Evolutionary conservation across 1,140 invertebrate species (phyloP).

Genomic region (Neodiprion fabricii): DNA sequence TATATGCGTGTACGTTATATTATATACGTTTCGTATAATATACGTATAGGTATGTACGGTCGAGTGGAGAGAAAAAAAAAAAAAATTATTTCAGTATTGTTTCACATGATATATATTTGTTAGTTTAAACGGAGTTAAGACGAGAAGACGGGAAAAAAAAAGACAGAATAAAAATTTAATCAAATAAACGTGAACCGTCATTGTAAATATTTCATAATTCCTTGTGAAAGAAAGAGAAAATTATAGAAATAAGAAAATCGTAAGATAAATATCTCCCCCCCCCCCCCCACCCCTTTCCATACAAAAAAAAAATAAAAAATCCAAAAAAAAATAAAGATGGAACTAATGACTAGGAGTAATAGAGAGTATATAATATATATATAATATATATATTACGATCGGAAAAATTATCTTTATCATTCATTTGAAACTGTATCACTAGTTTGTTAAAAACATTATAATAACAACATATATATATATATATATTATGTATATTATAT

Average conservation of each 20-base stretch:
- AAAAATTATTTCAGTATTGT: too few species aligned
- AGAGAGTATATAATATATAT: slow-evolving; percentile 24
- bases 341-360: slow-evolving; percentile 32
- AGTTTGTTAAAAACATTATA: slow-evolving; percentile 52
- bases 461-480: not conserved
- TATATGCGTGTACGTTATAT: too few species aligned
- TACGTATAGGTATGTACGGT: too few species aligned
- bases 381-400: slow-evolving; percentile 18
- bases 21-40: too few species aligned
- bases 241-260: not conserved
- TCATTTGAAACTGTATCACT: slow-evolving; percentile 55
- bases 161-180: too few species aligned
- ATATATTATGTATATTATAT: not conserved
- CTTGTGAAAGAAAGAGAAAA: slow-evolving; percentile 24
- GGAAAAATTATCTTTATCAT: slow-evolving; percentile 37
- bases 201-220: slow-evolving; percentile 46
- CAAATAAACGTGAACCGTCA: slow-evolving; percentile 4
- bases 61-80: too few species aligned
- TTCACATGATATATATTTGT: too few species aligned
- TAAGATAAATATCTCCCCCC: not conserved
- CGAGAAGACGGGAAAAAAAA: not conserved
- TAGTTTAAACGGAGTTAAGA: not conserved
- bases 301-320: not conserved
- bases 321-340: not conserved
- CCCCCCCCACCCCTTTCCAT: too few species aligned